phyloP scores from a whole-genome alignment of 2,113 vertebrate species.

The Canis aureus region DNA sequence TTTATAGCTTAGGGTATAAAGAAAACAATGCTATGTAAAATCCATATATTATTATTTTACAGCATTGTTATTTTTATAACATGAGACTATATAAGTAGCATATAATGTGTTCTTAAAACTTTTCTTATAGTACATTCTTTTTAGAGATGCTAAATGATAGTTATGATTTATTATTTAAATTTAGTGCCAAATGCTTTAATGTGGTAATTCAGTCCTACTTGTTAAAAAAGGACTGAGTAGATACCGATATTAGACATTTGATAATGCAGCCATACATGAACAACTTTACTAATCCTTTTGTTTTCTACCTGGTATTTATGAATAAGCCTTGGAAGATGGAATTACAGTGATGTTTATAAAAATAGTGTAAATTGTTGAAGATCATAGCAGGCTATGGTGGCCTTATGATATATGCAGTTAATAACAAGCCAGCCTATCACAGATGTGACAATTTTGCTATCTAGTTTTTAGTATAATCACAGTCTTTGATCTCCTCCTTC shows the following conservation, averaged over 20 bases:
- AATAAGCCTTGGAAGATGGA: neutral
- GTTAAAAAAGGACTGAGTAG: neutral
- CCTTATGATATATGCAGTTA: neutral
- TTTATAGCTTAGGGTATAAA: neutral
- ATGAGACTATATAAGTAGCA: neutral
- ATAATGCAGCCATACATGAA: neutral
- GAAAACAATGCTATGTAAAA: neutral
- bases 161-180: neutral
- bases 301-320: constrained; percentile 13
- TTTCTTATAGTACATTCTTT: neutral
- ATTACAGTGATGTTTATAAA: constrained; percentile 6
- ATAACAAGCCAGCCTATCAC: neutral
- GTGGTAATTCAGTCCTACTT: neutral
- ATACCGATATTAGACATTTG: neutral
- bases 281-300: neutral
- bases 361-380: neutral
- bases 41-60: neutral
- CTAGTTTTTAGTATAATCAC: neutral
- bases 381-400: neutral
- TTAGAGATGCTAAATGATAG: neutral
- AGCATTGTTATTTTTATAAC: neutral
- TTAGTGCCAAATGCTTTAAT: neutral
- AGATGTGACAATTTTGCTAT: neutral
- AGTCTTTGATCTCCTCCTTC: constrained; percentile 39
- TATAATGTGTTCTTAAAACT: neutral